Evolutionary conservation across 2,888 invertebrate genomes (phyloP).

Genomic region (Timema cristinae): DNA sequence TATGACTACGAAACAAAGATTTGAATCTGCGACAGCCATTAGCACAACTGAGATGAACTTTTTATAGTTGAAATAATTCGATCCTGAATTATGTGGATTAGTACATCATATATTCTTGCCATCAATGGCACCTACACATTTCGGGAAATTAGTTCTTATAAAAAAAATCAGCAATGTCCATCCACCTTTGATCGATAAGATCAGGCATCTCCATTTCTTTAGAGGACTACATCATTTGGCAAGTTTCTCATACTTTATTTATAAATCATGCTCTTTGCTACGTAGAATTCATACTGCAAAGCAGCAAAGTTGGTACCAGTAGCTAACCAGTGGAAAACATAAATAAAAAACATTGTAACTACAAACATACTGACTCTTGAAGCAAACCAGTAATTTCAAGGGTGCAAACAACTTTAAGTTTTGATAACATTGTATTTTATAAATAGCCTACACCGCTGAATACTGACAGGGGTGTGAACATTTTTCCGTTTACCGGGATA

Average conservation of each 20-base stretch:
- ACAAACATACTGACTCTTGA: too few species aligned
- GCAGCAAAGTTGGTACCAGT: neutral
- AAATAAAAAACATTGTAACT: neutral
- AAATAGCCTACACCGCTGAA: too few species aligned
- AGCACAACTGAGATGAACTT: conserved; percentile 6
- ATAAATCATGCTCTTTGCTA: neutral
- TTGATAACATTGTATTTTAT: too few species aligned
- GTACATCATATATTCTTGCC: neutral
- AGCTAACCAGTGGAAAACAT: neutral
- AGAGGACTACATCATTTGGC: neutral
- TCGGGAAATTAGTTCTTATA: conserved; percentile 5
- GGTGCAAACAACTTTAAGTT: too few species aligned
- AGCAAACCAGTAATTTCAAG: too few species aligned
- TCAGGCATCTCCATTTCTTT: conserved; percentile 8
- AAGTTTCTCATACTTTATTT: neutral
- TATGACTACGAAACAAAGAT: conserved; percentile 7
- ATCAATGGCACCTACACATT: neutral
- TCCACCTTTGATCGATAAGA: neutral
- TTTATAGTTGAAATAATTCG: neutral
- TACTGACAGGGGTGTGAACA: too few species aligned
- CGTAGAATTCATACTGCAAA: conserved; percentile 2
- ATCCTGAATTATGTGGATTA: neutral
- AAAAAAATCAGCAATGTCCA: neutral
- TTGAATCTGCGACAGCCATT: conserved; percentile 7
- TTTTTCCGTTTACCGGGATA: too few species aligned